Evolutionary conservation across 2,888 invertebrate species (phyloP), one percentile per base, ranked within the genome.

Genomic region (Ypsolopha sequella): DNA sequence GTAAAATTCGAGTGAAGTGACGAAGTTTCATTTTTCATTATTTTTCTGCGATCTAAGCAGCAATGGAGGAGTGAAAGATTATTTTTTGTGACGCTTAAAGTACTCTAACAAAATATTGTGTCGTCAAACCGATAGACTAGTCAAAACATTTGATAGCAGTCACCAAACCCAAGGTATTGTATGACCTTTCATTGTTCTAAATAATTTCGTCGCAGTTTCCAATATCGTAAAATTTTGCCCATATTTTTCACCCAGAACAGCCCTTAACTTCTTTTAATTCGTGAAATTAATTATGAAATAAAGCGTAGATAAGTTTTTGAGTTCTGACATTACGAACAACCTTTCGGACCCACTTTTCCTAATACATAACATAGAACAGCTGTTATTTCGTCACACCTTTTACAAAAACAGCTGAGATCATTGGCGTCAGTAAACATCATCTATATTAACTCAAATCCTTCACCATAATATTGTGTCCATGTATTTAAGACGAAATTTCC

Each of bases 111-210:
- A 14, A 14, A 7, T 7, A n/a, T 41, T 3, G 43, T 43, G 43
- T 14, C 24, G 13, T 43, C 24, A 10, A 43, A 13, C 43, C 9
- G 14, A 13, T 9, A 13, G 24, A 57, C 50, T 58, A 54, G 43
- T 24, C 52, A 56, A 55, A 48, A 51, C 41, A 53, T 3, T 48
- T 52, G 47, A 41, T 41, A 59, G 14, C 9, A 55, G 56, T 52
- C 56, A 56, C 56, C 51, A 35, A 60, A 24, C 56, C 56, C 59
- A 62, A 73, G 70, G 74, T 64, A 24, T 24, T 24, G 24, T 24
- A 64, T 73, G 73, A 73, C 76, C 76, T 76, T 79, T 75, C 70
- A 72, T 73, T 73, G 73, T 75, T 75, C 73, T 64, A 59, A 47
- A 55, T 60, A 61, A 63, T 64, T 63, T 66, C 64, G 68, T 71